A percentile compares a stretch with the other conserved stretches of the same genome.
phyloP scores from a whole-genome alignment of 2,888 invertebrate genomes.

The Andrena hattorfiana region DNA sequence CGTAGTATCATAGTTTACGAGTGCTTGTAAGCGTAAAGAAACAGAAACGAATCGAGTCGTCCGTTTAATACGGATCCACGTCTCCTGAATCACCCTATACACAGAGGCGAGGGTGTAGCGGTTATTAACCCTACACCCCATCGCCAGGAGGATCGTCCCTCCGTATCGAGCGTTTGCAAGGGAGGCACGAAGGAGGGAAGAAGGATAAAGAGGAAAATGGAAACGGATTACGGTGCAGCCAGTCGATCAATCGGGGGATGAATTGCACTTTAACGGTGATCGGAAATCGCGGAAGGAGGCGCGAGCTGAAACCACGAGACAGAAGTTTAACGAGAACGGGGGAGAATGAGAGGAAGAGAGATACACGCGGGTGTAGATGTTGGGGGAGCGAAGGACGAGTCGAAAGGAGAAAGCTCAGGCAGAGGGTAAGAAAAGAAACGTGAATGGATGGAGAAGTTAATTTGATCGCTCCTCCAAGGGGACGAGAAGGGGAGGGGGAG shows the following conservation, averaged over 20 bases:
- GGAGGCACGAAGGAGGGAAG: slow-evolving; percentile 24
- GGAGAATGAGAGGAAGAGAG: background rate
- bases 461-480: slow-evolving; percentile 55
- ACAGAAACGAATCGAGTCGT: background rate
- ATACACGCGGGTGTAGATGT: background rate
- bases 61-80: background rate
- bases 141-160: background rate
- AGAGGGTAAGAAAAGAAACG: slow-evolving; percentile 29
- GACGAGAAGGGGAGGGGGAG: background rate
- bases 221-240: slow-evolving; percentile 60
- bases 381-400: background rate
- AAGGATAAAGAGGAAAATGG: slow-evolving; percentile 54
- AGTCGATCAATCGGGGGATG: slow-evolving; percentile 57
- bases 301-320: slow-evolving; percentile 41
- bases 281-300: slow-evolving; percentile 51
- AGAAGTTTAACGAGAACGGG: slow-evolving; percentile 31
- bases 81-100: background rate
- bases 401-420: background rate
- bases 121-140: slow-evolving; percentile 47
- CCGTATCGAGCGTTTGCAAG: background rate
- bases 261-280: slow-evolving; percentile 62
- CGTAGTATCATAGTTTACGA: too few species aligned
- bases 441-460: slow-evolving; percentile 66
- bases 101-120: background rate
- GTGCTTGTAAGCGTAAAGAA: too few species aligned